These are phyloP conservation scores for Ifrita kowaldi DNA, from an alignment of 2,113 vertebrate species.

Conservation along the genomic window DNA sequence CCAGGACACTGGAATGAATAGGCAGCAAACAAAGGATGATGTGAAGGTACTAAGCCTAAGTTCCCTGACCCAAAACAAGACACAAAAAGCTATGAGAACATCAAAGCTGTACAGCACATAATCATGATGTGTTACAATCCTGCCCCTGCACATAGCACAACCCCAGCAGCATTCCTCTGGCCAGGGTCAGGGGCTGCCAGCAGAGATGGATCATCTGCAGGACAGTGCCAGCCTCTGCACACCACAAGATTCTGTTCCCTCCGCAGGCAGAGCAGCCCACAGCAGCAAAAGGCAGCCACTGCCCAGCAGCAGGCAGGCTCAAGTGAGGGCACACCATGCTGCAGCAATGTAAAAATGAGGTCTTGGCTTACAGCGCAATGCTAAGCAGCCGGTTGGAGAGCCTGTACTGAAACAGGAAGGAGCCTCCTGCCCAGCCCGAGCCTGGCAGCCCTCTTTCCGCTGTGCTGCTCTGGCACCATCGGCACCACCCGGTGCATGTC, in stretches of 20 bases:
- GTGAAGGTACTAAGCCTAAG: slow-evolving; percentile 8
- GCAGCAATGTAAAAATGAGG: background rate
- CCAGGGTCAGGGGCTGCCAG: background rate
- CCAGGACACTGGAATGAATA: slow-evolving; percentile 55
- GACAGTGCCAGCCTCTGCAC: background rate
- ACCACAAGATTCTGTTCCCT: background rate
- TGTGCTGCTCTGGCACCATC: background rate
- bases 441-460: background rate
- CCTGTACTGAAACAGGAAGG: background rate
- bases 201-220: background rate
- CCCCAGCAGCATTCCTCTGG: background rate
- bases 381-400: background rate
- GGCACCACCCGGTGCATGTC: background rate
- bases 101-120: background rate
- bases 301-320: background rate
- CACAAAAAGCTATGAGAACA: slow-evolving; percentile 41
- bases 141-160: background rate
- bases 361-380: background rate
- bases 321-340: background rate
- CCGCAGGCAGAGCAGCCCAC: background rate
- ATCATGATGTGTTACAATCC: background rate
- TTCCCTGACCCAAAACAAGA: slow-evolving; percentile 47
- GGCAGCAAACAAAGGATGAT: slow-evolving; percentile 47
- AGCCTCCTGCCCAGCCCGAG: background rate
- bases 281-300: background rate